These are phyloP conservation scores for Tethya wilhelma DNA, from an alignment of 37 sponge, comb jelly and placozoan species.

Conservation along the genomic window DNA sequence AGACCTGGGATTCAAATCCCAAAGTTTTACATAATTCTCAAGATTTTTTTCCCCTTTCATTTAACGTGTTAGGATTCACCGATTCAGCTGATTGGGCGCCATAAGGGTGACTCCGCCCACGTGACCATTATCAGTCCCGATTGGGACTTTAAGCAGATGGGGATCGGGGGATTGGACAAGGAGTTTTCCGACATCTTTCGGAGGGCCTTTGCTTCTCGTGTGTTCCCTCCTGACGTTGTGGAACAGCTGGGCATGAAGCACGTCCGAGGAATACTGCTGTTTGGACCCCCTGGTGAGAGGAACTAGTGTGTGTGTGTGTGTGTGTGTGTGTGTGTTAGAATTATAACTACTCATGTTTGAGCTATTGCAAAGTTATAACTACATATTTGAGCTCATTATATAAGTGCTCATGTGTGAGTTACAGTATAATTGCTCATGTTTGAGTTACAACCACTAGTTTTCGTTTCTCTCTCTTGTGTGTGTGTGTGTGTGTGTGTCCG, in stretches of 20 bases:
- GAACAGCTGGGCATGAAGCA: conserved; percentile 92
- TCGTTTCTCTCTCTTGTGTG: neutral
- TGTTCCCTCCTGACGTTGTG: conserved; percentile 97
- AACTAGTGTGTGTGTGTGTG: neutral
- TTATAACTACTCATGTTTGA: neutral
- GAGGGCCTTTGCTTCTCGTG: conserved; percentile 97
- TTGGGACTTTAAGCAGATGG: conserved; percentile 97
- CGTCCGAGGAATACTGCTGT: conserved; percentile 92
- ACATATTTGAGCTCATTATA: neutral
- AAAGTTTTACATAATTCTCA: neutral
- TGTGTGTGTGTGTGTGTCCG: neutral
- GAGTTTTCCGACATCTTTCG: conserved; percentile 97
- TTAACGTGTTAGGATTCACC: conserved; percentile 41
- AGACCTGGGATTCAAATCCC: no score
- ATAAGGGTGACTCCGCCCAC: conserved; percentile 56
- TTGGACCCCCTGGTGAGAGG: conserved; percentile 85
- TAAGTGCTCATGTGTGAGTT: neutral
- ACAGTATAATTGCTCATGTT: neutral
- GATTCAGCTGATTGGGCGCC: conserved; percentile 74
- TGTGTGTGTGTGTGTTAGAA: neutral
- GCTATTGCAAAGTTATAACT: neutral
- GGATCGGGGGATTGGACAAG: conserved; percentile 96
- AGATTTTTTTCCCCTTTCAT: neutral
- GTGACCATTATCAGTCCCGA: conserved; percentile 91
- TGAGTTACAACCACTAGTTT: neutral